Percentiles rank a stretch among this genome's conserved stretches.
Evolutionary conservation across 2,797 vertebrate species (phyloP).

Genomic region (Trematomus bernacchii): DNA sequence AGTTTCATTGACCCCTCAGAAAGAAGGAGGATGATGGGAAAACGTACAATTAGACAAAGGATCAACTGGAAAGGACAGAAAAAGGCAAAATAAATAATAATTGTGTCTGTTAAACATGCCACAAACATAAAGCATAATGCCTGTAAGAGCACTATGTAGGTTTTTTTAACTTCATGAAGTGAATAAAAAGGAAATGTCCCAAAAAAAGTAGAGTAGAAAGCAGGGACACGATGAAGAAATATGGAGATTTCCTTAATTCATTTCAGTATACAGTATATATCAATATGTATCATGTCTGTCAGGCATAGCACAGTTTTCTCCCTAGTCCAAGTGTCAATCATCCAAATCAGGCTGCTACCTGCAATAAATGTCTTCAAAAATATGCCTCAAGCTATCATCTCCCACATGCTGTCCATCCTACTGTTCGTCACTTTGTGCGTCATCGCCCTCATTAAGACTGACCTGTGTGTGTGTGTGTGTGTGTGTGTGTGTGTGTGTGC

Average conservation of each 20-base stretch:
- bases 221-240: too few relatives aligned
- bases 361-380: slow-evolving; percentile 54
- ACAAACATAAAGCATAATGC: neutral
- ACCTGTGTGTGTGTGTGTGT: slow-evolving; percentile 39
- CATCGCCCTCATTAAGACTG: slow-evolving; percentile 63
- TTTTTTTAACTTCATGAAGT: neutral
- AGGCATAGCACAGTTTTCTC: slow-evolving; percentile 12
- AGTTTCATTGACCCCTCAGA: neutral
- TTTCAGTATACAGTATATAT: neutral
- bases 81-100: neutral
- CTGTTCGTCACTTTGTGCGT: slow-evolving; percentile 74
- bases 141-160: neutral
- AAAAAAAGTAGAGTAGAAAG: neutral
- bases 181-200: neutral
- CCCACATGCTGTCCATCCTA: slow-evolving; percentile 59
- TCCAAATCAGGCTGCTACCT: slow-evolving; percentile 51
- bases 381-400: slow-evolving; percentile 55
- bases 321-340: slow-evolving; percentile 31
- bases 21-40: neutral
- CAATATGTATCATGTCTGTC: neutral
- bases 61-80: too few relatives aligned
- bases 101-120: neutral
- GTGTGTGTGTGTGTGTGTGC: slow-evolving; percentile 23
- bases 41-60: too few relatives aligned
- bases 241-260: neutral